Evolutionary conservation across 2,888 invertebrate species (phyloP).

Genomic region (Mythimna albipuncta): DNA sequence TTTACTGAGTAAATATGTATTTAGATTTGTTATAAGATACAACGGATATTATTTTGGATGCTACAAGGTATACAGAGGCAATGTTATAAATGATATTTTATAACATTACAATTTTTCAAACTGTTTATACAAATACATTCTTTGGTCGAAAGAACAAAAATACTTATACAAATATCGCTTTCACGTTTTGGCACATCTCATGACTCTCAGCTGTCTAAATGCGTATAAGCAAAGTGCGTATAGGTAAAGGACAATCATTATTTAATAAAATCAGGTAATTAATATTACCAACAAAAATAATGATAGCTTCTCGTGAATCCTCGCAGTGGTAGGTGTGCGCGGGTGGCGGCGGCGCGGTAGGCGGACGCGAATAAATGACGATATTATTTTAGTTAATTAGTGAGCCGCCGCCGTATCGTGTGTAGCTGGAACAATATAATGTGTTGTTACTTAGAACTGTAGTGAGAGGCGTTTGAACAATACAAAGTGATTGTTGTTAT

Average conservation of each 20-base stretch:
- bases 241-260: neutral
- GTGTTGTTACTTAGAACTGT: neutral
- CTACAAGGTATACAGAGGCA: neutral
- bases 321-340: neutral
- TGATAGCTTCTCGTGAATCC: neutral
- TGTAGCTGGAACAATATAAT: slow-evolving; percentile 25
- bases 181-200: too few species aligned
- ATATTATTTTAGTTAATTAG: slow-evolving; percentile 60
- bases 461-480: slow-evolving; percentile 1
- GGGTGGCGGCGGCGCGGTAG: neutral
- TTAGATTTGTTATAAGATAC: neutral
- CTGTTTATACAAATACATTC: too few species aligned
- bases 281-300: neutral
- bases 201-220: too few species aligned
- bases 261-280: too few species aligned
- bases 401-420: slow-evolving; percentile 19
- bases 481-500: slow-evolving; percentile 1
- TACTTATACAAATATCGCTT: too few species aligned
- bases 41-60: neutral
- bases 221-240: neutral
- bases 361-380: slow-evolving; percentile 52
- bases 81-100: too few species aligned
- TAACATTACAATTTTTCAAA: too few species aligned
- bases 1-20: neutral
- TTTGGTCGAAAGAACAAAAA: too few species aligned